Evolutionary conservation across 1,140 invertebrate species (phyloP), one percentile per base, ranked within the genome.

Genomic region (Drosophila navojoa): DNA sequence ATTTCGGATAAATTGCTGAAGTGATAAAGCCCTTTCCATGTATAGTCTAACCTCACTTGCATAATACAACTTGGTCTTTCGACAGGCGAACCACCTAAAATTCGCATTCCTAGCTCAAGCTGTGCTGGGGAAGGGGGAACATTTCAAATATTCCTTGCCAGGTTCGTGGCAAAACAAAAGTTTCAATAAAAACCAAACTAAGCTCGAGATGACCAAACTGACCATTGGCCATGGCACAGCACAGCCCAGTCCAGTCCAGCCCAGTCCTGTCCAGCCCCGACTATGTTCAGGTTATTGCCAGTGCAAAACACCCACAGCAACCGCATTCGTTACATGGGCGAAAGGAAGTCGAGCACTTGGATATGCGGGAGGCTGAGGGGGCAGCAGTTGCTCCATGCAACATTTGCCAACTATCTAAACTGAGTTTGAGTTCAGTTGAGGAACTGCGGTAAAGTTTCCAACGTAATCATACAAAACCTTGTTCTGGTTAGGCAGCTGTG

Each of bases 381-480:
- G 25, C 47, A 45, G 5, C 42, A 45, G 5, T 35, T 59, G 74
- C 77, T 66, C 35, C 9, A 11, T 75, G 78, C 77, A 82, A 67
- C 76, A 80, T 76, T 81, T 76, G 71, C 71, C 70, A 87, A 89
- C 84, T 89, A 89, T 89, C 84, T 89, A 73, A 87, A 80, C 84
- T 68, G 76, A 89, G 79, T 86, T 87, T 78, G 81, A 84, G 81
- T 71, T 70, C 63, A 79, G 84, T 89, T 89, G 84, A 89, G 84
- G 74, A 89, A 84, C 84, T 89, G 84, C 55, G 84, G 84, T 89
- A 84, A 89, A 89, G 84, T 87, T 87, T 81, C 70, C 78, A 87
- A 87, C 84, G 79, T 89, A 87, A 87, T 87, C 84, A 89, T 90
- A 89, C 67, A 89, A 82, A 77, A 87, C 82, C 76, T 79, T 77